These are phyloP conservation scores for Eolophus roseicapilla DNA, from an alignment of 2,113 vertebrate species.

Conservation along the genomic window DNA sequence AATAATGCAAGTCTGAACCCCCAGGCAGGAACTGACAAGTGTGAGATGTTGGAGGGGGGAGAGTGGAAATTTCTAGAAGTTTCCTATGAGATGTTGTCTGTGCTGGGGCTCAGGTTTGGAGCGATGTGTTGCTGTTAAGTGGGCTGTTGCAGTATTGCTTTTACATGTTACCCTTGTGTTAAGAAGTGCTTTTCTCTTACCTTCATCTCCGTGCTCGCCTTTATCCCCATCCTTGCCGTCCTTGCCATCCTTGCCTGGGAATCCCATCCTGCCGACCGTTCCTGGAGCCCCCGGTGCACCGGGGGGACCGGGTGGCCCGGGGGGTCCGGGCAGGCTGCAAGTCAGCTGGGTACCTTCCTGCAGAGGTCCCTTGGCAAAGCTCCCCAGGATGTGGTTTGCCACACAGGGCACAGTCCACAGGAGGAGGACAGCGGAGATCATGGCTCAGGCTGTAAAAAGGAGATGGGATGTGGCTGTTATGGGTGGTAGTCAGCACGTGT, in stretches of 20 bases:
- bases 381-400: constrained; percentile 75
- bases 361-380: constrained; percentile 68
- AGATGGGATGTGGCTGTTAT: rapidly evolving
- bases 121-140: background rate
- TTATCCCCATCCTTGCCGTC: constrained; percentile 88
- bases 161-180: rapidly evolving
- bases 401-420: constrained; percentile 79
- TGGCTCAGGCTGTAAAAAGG: constrained; percentile 70
- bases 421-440: constrained; percentile 80
- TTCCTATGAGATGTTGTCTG: background rate
- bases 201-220: constrained; percentile 82
- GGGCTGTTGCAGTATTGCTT: background rate
- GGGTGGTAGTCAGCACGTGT: background rate
- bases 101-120: background rate
- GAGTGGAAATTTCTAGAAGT: background rate
- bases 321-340: constrained; percentile 89
- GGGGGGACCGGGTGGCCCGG: constrained; percentile 81
- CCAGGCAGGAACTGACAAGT: background rate
- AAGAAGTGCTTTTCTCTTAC: constrained; percentile 59
- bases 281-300: constrained; percentile 83
- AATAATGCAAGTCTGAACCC: rapidly evolving
- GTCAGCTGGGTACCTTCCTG: constrained; percentile 81
- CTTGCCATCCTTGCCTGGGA: constrained; percentile 87
- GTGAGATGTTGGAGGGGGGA: background rate
- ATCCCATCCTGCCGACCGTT: constrained; percentile 84